A percentile compares a stretch with the other conserved stretches of the same genome.
These are phyloP conservation scores for Montipora efflorescens DNA, from an alignment of 64 coral and sea anemone genomes.

Conservation along the genomic window DNA sequence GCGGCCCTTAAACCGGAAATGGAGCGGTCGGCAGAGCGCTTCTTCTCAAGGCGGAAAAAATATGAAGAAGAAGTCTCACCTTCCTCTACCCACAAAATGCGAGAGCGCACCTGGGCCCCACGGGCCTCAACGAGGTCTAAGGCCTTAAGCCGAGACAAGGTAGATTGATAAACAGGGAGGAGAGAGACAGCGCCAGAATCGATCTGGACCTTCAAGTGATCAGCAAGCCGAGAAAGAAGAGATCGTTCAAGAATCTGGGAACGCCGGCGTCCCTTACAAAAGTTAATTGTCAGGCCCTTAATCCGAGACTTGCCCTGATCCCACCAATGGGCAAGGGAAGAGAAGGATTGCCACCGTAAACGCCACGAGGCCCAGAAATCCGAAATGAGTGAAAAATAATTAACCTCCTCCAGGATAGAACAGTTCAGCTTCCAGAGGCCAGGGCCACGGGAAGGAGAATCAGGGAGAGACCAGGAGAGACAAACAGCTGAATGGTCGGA, in stretches of 20 bases:
- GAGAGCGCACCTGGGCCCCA: not conserved
- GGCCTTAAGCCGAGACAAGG: not conserved
- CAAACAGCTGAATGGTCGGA: conserved; percentile 53
- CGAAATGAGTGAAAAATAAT: not conserved
- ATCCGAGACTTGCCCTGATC: not conserved
- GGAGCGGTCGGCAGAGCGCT: not conserved
- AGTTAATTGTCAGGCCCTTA: not conserved
- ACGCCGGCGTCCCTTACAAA: not conserved
- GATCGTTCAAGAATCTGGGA: not conserved
- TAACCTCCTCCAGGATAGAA: not conserved
- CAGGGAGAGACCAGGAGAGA: conserved; percentile 5
- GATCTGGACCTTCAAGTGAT: not conserved
- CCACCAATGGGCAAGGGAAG: not conserved
- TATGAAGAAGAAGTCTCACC: not conserved
- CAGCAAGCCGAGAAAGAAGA: not conserved
- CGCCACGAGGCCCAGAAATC: not conserved
- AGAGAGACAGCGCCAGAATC: not conserved
- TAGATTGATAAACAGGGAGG: not conserved
- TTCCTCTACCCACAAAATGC: conserved; percentile 24
- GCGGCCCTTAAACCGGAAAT: not conserved
- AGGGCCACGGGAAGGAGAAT: not conserved
- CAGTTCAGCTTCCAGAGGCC: conserved; percentile 26
- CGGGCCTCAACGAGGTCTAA: not conserved
- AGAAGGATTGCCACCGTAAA: not conserved
- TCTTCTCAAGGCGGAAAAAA: not conserved